A percentile compares a stretch with the other conserved stretches of the same genome.
Evolutionary conservation across 1,140 invertebrate genomes (phyloP).

Genomic region (Bradynema listronoti): DNA sequence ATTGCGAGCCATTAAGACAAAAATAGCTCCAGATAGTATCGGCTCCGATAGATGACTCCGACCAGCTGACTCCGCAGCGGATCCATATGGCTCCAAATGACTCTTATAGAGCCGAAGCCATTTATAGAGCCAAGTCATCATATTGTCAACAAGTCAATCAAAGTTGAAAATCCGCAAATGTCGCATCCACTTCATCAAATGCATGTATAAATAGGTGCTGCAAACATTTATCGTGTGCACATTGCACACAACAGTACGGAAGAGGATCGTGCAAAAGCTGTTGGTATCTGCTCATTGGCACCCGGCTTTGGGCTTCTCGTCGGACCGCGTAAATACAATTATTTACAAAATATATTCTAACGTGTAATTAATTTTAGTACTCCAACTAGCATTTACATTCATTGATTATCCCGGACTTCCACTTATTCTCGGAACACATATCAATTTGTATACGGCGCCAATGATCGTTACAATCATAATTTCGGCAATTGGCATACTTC

Average conservation of each 20-base stretch:
- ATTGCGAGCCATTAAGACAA: too few species aligned
- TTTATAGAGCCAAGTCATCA: too few species aligned
- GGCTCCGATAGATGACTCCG: too few species aligned
- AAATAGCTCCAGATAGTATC: too few species aligned
- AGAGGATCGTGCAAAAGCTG: conserved; percentile 38
- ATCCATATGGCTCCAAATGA: too few species aligned
- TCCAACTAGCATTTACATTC: conserved; percentile 3
- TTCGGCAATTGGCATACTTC: conserved; percentile 1
- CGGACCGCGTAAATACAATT: conserved; percentile 32
- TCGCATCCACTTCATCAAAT: too few species aligned
- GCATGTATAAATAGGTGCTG: too few species aligned
- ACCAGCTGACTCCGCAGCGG: too few species aligned
- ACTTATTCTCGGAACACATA: conserved; percentile 4
- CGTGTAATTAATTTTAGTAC: background rate
- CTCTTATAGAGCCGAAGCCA: too few species aligned
- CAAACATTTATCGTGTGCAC: conserved; percentile 32
- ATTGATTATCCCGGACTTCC: conserved; percentile 3
- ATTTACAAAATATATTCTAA: background rate
- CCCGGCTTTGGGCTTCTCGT: conserved; percentile 40
- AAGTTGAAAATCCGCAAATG: too few species aligned
- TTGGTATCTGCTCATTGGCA: conserved; percentile 39
- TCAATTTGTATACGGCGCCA: conserved; percentile 9
- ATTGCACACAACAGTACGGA: conserved; percentile 46
- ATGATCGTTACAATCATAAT: conserved; percentile 4
- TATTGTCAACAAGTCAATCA: too few species aligned